Evolutionary conservation across 1,140 invertebrate species (phyloP), one percentile per base, ranked within the genome.

Genomic region (Drosophila neocordata): DNA sequence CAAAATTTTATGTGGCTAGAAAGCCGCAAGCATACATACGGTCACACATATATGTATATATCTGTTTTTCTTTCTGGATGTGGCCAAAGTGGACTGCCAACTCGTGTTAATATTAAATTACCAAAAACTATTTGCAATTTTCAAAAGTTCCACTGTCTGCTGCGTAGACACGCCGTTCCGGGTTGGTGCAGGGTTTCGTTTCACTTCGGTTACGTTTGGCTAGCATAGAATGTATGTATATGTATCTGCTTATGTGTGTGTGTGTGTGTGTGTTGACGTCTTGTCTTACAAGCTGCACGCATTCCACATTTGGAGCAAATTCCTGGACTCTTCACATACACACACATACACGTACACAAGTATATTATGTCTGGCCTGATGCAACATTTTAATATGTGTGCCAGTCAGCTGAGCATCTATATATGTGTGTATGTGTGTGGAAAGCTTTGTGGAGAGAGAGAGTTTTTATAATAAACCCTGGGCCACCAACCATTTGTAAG

Each of bases 351-450:
- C 44, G 41, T 35, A 53, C 65, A 69, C 70, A 81, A 88, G 82
- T 88, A 88, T 88, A 88, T 87, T 79, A 87, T 74, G 82, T 78
- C 81, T 77, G 58, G 78, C 63, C 80, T 77, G 61, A 72, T 82
- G 83, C 82, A 87, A 87, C 82, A 88, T 88, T 87, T 87, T 87
- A 88, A 88, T 87, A 79, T 88, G 82, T 87, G 63, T 79, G 83
- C 57, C 72, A 60, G 48, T 67, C 72, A 74, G 68, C 67, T 67
- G 72, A 15, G 53, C 58, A 60, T 68, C 60, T 65, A 68, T 9
- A 27, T 57, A 37, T 66, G 18, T 48, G 31, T 22, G 52, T 58
- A 52, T 69, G 65, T 59, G 59, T 59, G 27, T 11, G 37, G 8
- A 11, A 15, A 35, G 4, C 5, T 31, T 31, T 31, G 34, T 37